Evolutionary conservation across 1,140 invertebrate species (phyloP), one percentile per base, ranked within the genome.

Genomic region (Octopus bimaculoides): DNA sequence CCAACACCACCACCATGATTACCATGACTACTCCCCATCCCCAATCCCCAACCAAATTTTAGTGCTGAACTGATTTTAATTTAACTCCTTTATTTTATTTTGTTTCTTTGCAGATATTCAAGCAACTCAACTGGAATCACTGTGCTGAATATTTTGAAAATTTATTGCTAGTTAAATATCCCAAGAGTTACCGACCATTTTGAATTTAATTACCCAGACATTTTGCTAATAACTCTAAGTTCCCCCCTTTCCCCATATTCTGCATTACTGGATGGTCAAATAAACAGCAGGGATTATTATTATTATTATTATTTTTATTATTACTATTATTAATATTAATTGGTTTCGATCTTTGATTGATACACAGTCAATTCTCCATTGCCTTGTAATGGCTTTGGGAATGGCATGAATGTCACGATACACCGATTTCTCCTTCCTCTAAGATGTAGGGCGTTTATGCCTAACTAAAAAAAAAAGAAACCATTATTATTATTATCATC

Each of bases 41-140:
- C 26, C 52, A 61, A 61, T 73, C 8, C 54, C 20, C 12, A 53
- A 20, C 5, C 71, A 55, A 73, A 41, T 77, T 61, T 75, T 73
- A 69, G 73, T 71, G 20, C 54, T 75, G 54, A 41, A 69, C 54
- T 78, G 53, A 73, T 79, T 56, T 73, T 26, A 52, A 77, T 52
- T 80, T 54, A 5, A 77, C 14, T 71, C 14, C 61, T 61, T 66
- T 17, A 53, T 73, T 78, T 77, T 54, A 79, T 74, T 82, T 69
- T 73, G 75, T 77, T 82, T 83, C 73, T 41, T 85, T 87, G 41
- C 83, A 90, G 89, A 78, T 86, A 8, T 93, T 92, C 86, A 88
- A 88, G 56, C 89, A 92, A 41, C 88, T 95, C 17, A 93, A 93
- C 52, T 96, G 95, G 94, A 85, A 91, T 53, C 93, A 95, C 90